Percentiles rank a stretch among this genome's conserved stretches.
phyloP scores from a whole-genome alignment of 2,797 vertebrate species.

The Australoheros facetus region DNA sequence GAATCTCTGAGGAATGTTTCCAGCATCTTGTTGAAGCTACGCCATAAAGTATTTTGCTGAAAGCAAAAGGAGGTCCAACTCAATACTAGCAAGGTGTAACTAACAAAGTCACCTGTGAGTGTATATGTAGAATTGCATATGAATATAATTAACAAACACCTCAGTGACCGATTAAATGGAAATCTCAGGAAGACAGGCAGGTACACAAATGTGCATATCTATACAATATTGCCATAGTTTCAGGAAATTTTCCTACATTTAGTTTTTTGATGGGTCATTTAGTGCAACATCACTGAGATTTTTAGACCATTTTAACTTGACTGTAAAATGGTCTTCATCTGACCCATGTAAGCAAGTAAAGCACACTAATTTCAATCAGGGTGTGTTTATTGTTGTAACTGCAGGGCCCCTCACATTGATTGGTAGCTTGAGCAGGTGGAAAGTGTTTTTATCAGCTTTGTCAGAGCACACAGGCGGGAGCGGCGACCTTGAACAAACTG shows the following conservation, averaged over 20 bases:
- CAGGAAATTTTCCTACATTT: neutral
- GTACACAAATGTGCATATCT: accelerated
- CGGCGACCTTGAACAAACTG: conserved; percentile 31
- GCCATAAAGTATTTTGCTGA: neutral
- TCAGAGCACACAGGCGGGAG: conserved; percentile 28
- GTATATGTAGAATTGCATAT: neutral
- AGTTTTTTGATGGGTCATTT: too few species aligned
- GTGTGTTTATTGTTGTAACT: conserved; percentile 72
- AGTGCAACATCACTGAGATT: neutral
- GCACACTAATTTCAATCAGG: conserved; percentile 61
- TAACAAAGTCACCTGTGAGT: accelerated
- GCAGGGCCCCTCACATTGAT: conserved; percentile 19
- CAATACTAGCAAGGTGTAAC: neutral
- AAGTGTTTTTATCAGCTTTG: conserved; percentile 33
- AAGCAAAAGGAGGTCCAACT: neutral
- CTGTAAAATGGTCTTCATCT: conserved; percentile 47
- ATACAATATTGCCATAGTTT: neutral
- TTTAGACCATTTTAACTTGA: neutral
- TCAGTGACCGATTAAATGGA: too few species aligned
- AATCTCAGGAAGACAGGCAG: too few species aligned
- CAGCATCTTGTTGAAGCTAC: accelerated
- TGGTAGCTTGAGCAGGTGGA: conserved; percentile 47
- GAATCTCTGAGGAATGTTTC: neutral
- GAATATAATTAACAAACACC: neutral
- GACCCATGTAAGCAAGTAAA: conserved; percentile 53